Percentiles rank a stretch among this genome's conserved stretches.
These are phyloP conservation scores for Bostrychus sinensis DNA, from an alignment of 2,113 vertebrate species.

Conservation along the genomic window DNA sequence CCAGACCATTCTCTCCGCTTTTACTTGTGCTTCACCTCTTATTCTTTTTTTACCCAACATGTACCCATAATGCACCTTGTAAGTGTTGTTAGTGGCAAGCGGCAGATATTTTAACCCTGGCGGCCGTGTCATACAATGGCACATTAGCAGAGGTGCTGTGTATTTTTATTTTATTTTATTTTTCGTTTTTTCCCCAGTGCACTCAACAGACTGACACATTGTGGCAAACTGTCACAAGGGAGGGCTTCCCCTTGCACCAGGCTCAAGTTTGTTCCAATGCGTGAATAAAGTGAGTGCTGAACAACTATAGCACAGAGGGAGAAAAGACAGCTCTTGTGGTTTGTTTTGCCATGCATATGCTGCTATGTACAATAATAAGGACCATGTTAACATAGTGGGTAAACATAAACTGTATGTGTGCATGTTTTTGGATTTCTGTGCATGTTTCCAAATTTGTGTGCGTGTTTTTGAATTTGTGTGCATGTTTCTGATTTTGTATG, in stretches of 20 bases:
- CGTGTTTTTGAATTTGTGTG: too few species aligned
- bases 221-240: constrained; percentile 62
- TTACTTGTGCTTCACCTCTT: constrained; percentile 16
- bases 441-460: too few species aligned
- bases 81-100: constrained; percentile 38
- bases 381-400: constrained; percentile 58
- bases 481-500: too few species aligned
- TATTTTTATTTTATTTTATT: too few species aligned
- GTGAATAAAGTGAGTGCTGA: constrained; percentile 45
- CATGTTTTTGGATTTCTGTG: too few species aligned
- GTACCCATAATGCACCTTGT: constrained; percentile 24
- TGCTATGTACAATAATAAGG: constrained; percentile 57
- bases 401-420: too few species aligned
- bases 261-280: constrained; percentile 31
- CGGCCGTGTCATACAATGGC: constrained; percentile 39
- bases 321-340: constrained; percentile 18
- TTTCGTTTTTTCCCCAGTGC: constrained; percentile 39
- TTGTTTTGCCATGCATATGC: constrained; percentile 45
- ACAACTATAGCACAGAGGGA: constrained; percentile 12
- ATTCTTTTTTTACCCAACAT: constrained; percentile 8
- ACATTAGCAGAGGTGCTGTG: constrained; percentile 54
- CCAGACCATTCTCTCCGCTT: constrained; percentile 3
- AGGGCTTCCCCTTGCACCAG: constrained; percentile 31
- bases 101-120: constrained; percentile 40
- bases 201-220: constrained; percentile 50